Evolutionary conservation across 2,113 vertebrate genomes (phyloP), one percentile per base, ranked within the genome.

Genomic region (Myotis yumanensis): DNA sequence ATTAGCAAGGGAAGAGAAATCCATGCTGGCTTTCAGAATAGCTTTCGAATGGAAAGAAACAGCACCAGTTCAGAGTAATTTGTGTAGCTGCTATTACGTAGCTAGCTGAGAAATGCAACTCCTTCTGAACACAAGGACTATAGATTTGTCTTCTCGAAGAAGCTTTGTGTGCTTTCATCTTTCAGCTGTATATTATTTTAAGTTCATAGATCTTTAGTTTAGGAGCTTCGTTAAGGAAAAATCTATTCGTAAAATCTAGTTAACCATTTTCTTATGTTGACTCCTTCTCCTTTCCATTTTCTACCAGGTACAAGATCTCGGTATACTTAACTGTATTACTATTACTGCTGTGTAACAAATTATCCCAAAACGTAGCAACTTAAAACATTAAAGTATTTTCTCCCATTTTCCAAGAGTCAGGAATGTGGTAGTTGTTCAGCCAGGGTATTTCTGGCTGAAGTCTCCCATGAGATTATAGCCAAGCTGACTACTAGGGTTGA

Each of bases 41-140:
- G 59, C 69, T 81, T 89, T 52, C 82, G 46, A 90, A 62, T 89
- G 89, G 40, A 37, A 95, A 91, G 59, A 95, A 91, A 66, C 22
- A 11, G n/a, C 52, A 71, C 32, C 66, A 84, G 30, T 75, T 79
- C n/a, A 94, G 51, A 73, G 82, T 92, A 92, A 84, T 69, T 80
- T 7, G 28, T 69, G 23, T 87, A 68, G 75, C 37, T 76, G 1
- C 12, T 40, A 5, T 51, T 89, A 84, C 69, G 40, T 69, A 59
- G 71, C 77, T 68, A 32, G 90, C 52, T 91, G 43, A 90, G 35
- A 64, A 93, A 20, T 89, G 16, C 18, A 86, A 0, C 57, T 87
- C n/a, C 73, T 90, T 76, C 37, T 87, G 35, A 88, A 90, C 14
- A 40, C 35, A 86, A 57, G 22, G 23, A 5, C 52, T 71, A 0